phyloP scores from a whole-genome alignment of 2,113 vertebrate species.

The Seriola rivoliana region DNA sequence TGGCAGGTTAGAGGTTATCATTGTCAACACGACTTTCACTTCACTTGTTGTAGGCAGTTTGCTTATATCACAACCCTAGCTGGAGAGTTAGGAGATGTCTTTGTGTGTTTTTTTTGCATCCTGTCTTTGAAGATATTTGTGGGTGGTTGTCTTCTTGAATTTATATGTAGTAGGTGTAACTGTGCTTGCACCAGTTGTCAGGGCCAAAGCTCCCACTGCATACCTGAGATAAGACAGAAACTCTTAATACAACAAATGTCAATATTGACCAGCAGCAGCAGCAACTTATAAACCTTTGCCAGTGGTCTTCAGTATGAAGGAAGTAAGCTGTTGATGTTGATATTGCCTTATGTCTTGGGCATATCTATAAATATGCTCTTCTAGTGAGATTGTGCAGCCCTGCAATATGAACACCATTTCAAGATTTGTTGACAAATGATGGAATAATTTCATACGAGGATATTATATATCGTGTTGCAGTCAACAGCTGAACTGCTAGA shows the following conservation, averaged over 20 bases:
- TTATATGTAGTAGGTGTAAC: constrained; percentile 14
- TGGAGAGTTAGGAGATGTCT: not conserved
- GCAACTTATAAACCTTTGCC: not conserved
- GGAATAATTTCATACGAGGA: not conserved
- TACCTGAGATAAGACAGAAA: constrained; percentile 55
- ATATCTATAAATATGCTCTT: constrained; percentile 15
- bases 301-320: constrained; percentile 20
- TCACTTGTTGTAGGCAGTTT: not conserved
- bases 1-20: constrained; percentile 15
- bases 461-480: not conserved
- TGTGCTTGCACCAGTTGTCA: constrained; percentile 18
- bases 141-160: constrained; percentile 39
- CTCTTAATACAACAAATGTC: constrained; percentile 4
- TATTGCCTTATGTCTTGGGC: not conserved
- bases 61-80: not conserved
- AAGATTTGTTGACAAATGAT: not conserved
- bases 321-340: constrained; percentile 2
- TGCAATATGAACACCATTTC: not conserved
- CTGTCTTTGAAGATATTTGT: constrained; percentile 20
- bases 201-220: constrained; percentile 42
- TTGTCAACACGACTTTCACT: constrained; percentile 11
- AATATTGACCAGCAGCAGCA: not conserved
- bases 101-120: constrained; percentile 12
- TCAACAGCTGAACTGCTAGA: not conserved
- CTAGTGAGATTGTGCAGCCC: not conserved